Evolutionary conservation across 2,113 vertebrate species (phyloP).

Genomic region (Aleadryas rufinucha): DNA sequence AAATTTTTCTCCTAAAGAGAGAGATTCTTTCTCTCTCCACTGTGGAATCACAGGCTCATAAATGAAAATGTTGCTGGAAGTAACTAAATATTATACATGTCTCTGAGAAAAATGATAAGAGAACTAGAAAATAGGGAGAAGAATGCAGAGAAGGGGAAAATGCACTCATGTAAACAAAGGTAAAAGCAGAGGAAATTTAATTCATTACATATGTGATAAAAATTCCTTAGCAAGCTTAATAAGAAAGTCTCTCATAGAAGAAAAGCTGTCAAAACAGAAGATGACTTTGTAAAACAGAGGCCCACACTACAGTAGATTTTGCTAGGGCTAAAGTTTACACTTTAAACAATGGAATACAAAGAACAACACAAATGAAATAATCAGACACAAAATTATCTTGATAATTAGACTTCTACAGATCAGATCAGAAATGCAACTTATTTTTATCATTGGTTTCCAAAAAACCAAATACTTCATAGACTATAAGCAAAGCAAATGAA

Average conservation of each 20-base stretch:
- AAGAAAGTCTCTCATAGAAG: not conserved
- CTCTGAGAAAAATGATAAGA: not conserved
- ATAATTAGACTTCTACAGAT: not conserved
- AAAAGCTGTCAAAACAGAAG: not conserved
- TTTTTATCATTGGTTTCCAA: not conserved
- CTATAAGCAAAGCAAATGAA: not conserved
- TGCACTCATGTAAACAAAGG: not conserved
- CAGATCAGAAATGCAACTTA: not conserved
- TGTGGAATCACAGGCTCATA: not conserved
- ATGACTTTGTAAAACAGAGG: not conserved
- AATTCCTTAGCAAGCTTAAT: not conserved
- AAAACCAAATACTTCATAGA: not conserved
- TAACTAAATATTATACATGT: not conserved
- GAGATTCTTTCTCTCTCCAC: not conserved
- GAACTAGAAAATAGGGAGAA: not conserved
- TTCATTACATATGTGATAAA: not conserved
- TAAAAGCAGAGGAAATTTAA: not conserved
- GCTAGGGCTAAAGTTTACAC: not conserved
- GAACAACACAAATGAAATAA: constrained; percentile 9
- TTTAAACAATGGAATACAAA: constrained; percentile 2
- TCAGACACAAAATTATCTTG: not conserved
- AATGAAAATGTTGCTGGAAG: not conserved
- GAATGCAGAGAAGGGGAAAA: not conserved
- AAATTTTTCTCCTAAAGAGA: not conserved
- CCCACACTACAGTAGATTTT: not conserved